Base-by-base conservation (phyloP, 1,140 invertebrate genomes). In the Caenorhabditis inopinata region DNA sequence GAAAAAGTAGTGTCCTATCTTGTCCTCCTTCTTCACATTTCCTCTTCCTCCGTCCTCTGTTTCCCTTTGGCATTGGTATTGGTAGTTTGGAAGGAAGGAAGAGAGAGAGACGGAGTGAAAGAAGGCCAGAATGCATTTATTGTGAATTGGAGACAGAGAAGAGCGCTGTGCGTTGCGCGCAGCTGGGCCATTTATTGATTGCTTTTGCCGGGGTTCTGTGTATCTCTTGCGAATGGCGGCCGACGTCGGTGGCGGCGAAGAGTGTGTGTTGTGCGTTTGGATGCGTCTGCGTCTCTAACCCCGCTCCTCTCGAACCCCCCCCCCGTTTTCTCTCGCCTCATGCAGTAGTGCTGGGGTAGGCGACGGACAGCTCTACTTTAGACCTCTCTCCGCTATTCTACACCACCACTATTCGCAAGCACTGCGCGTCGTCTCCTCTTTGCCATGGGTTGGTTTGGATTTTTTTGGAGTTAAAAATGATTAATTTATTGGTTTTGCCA, bases 321-420 rank as follows among this genome's bases (percentile, higher is more conserved):
- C n/a, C n/a, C n/a, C n/a, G n/a, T n/a, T n/a, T n/a, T n/a, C n/a
- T 68, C 58, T 68, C 58, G 58, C 58, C 58, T 68, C 58, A 68
- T 68, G 58, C 58, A 68, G 58, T 68, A 68, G 58, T 68, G 58
- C 58, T 42, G 58, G 58, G 58, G 58, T 68, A 68, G 58, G 58
- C 51, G 51, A 29, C 58, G 58, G 58, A 68, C 58, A 68, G 58
- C 58, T 68, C 58, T 68, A 68, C 58, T 68, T 68, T 68, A 68
- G 58, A 68, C 58, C 58, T 68, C 58, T 68, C 58, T 68, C 32
- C 58, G 58, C 58, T 68, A 68, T 68, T 68, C 58, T 68, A 68
- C 38, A 68, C 58, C 58, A 68, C 58, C 58, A 68, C 32, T 68
- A 68, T 68, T 68, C 58, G 58, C 58, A 68, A 68, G 58, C 58